Evolutionary conservation across 2,888 invertebrate species (phyloP).

Genomic region (Agriopis leucophaearia): DNA sequence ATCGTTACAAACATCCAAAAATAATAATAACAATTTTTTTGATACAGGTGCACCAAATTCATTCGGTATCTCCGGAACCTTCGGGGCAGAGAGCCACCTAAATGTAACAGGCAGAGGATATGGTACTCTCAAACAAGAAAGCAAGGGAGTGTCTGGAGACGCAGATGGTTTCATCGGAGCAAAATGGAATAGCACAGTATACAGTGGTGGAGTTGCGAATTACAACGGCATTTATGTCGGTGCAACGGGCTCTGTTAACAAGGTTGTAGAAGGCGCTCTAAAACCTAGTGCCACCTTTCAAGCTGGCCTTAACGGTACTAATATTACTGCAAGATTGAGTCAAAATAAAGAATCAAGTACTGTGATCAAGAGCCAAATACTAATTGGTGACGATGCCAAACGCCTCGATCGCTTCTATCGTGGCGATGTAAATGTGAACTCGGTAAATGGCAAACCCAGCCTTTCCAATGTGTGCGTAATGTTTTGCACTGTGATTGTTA

Average conservation of each 20-base stretch:
- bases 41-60: not conserved
- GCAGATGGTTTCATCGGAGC: not conserved
- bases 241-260: not conserved
- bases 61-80: not conserved
- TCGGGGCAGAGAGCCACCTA: not conserved
- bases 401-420: not conserved
- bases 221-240: not conserved
- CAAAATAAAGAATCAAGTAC: not conserved
- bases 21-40: not conserved
- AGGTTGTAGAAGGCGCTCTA: not conserved
- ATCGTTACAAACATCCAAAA: no score
- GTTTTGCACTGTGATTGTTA: not conserved
- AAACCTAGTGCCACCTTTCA: no score
- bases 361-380: not conserved
- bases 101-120: not conserved
- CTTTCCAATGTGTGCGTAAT: not conserved
- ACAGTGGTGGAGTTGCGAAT: not conserved
- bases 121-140: not conserved
- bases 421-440: not conserved
- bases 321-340: not conserved
- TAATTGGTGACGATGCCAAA: not conserved
- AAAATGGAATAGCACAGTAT: conserved; percentile 1
- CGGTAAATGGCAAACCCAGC: not conserved
- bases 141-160: not conserved
- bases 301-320: not conserved